Evolutionary conservation across 2,888 invertebrate species (phyloP).

Genomic region (Minunthozetes semirufus): DNA sequence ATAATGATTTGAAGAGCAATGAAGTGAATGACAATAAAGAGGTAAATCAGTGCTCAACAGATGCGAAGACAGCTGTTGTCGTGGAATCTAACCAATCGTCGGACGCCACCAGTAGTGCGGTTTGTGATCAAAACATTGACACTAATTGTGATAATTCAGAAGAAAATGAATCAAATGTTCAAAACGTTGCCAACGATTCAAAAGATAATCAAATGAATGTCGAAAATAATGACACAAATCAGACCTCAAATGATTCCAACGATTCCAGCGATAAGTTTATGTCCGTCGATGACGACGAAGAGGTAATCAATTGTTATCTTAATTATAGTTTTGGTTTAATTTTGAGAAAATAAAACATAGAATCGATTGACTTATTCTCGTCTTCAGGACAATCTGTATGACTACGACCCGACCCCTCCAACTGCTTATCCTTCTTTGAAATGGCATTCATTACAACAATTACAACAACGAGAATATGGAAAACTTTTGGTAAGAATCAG

Average conservation of each 20-base stretch:
- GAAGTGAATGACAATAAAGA: not conserved
- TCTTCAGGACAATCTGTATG: constrained; percentile 8
- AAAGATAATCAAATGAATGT: constrained; percentile 2
- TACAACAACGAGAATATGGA: constrained; percentile 54
- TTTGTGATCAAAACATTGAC: not conserved
- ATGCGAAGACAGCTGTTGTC: not conserved
- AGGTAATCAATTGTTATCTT: not conserved
- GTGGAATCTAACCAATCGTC: not conserved
- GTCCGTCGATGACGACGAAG: constrained; percentile 11
- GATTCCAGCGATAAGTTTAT: not conserved
- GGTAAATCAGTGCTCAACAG: not conserved
- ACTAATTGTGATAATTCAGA: not conserved
- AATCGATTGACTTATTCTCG: not conserved
- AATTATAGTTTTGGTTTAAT: not conserved
- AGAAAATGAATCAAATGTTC: constrained; percentile 5
- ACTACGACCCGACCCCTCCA: constrained; percentile 41
- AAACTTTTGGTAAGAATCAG: constrained; percentile 20
- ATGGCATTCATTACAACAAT: constrained; percentile 61
- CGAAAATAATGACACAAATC: not conserved
- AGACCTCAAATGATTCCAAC: not conserved
- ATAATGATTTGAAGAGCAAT: not conserved
- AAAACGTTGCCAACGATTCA: not conserved
- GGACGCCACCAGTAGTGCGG: not conserved
- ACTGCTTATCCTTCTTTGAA: constrained; percentile 58
- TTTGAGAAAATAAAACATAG: not conserved